Evolutionary conservation across 1,140 invertebrate species (phyloP).

Genomic region (Dendroctonus ponderosae): DNA sequence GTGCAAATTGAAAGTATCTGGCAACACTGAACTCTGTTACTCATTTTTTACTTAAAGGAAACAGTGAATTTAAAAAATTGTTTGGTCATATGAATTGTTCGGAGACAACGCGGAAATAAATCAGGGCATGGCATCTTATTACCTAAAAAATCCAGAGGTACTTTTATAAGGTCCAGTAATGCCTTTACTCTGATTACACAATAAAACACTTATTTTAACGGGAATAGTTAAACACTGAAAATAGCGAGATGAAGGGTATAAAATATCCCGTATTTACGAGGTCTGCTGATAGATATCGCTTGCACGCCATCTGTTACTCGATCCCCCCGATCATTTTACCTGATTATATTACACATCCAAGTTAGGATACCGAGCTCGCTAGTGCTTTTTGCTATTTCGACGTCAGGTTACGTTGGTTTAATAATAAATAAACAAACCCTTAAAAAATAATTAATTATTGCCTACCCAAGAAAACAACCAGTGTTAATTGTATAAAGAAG

Average conservation of each 20-base stretch:
- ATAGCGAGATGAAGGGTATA: constrained; percentile 46
- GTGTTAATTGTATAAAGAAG: neutral
- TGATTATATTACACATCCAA: constrained; percentile 44
- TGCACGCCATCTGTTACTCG: constrained; percentile 47
- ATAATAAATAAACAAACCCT: constrained; percentile 22
- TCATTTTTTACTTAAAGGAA: too few species aligned
- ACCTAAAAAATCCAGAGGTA: too few species aligned
- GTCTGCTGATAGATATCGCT: constrained; percentile 48
- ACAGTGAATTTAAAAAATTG: too few species aligned
- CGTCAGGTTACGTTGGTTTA: constrained; percentile 27
- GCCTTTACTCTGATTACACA: constrained; percentile 8
- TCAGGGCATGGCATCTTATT: too few species aligned
- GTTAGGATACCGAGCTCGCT: constrained; percentile 39
- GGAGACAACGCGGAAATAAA: too few species aligned
- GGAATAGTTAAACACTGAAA: constrained; percentile 36
- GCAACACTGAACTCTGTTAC: too few species aligned
- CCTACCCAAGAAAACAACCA: constrained; percentile 7
- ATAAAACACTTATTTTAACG: constrained; percentile 21
- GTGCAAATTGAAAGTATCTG: too few species aligned
- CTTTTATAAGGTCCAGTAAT: too few species aligned
- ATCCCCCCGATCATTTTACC: constrained; percentile 43
- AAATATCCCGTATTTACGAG: constrained; percentile 48
- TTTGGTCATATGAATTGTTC: too few species aligned
- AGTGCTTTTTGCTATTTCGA: constrained; percentile 28
- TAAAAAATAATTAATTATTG: constrained; percentile 30